Conservation (phyloP, 2,113 vertebrate genomes). For the Dromas ardeola region DNA sequence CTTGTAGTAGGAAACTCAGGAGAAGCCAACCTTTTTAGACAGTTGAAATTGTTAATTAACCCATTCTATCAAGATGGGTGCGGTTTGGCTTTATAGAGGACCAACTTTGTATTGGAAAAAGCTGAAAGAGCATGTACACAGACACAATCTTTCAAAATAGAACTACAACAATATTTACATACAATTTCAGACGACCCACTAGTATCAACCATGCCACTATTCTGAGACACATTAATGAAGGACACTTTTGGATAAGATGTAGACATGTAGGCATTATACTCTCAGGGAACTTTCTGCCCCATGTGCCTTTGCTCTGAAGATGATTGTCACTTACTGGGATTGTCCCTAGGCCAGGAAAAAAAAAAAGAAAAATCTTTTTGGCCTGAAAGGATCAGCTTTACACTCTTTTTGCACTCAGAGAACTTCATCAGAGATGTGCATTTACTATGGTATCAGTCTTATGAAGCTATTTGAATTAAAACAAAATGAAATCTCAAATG, state of each 20-base stretch:
- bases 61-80: not conserved
- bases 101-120: not conserved
- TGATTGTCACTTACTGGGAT: not conserved
- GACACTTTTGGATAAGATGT: not conserved
- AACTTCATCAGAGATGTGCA: not conserved
- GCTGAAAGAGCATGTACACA: not conserved
- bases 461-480: not conserved
- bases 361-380: not conserved
- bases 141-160: not conserved
- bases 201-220: not conserved
- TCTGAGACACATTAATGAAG: not conserved
- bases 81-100: not conserved
- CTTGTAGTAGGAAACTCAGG: not conserved
- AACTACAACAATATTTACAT: not conserved
- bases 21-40: not conserved
- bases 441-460: not conserved
- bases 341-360: not conserved
- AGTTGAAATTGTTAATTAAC: not conserved
- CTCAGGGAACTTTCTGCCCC: not conserved
- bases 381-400: not conserved
- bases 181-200: not conserved
- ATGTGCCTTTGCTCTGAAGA: not conserved
- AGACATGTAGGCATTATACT: not conserved
- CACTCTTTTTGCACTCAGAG: not conserved
- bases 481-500: not conserved